Evolutionary conservation across 1,140 invertebrate genomes (phyloP).

Genomic region (Eumeta japonica): DNA sequence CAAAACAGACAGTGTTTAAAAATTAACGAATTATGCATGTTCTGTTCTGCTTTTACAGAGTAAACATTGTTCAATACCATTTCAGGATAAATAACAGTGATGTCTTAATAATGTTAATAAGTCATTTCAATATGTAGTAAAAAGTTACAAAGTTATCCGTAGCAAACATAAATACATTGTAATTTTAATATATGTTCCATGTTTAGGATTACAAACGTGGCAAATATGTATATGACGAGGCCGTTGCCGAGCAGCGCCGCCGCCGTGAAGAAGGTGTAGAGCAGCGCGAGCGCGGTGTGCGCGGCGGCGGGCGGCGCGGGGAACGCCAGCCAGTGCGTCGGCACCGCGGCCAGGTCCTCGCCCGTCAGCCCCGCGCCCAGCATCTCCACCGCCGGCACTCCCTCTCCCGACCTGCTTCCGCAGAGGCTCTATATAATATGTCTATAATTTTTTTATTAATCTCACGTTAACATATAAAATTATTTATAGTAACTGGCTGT

Average conservation of each 20-base stretch:
- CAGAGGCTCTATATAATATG: too few relatives aligned
- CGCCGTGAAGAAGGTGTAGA: constrained; percentile 79
- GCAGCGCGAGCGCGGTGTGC: constrained; percentile 78
- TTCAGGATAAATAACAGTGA: too few relatives aligned
- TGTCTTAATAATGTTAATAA: too few relatives aligned
- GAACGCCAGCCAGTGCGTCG: constrained; percentile 80
- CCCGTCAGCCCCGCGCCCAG: constrained; percentile 76
- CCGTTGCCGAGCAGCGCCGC: constrained; percentile 80
- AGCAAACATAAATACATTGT: background rate
- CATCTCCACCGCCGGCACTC: constrained; percentile 44
- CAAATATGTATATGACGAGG: constrained; percentile 86
- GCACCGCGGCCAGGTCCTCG: constrained; percentile 73
- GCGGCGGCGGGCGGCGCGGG: constrained; percentile 77
- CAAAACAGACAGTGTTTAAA: too few relatives aligned
- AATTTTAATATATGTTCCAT: constrained; percentile 1
- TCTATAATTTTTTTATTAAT: background rate
- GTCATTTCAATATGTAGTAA: too few relatives aligned
- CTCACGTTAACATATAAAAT: background rate
- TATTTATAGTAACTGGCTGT: background rate
- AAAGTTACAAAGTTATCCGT: too few relatives aligned
- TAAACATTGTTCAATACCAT: too few relatives aligned
- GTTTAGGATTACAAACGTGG: constrained; percentile 60
- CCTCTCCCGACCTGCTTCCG: too few relatives aligned
- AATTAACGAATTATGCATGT: too few relatives aligned
- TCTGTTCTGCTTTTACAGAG: too few relatives aligned